Conservation (phyloP, 2,888 invertebrate species). For the Sarcophaga variegata region DNA sequence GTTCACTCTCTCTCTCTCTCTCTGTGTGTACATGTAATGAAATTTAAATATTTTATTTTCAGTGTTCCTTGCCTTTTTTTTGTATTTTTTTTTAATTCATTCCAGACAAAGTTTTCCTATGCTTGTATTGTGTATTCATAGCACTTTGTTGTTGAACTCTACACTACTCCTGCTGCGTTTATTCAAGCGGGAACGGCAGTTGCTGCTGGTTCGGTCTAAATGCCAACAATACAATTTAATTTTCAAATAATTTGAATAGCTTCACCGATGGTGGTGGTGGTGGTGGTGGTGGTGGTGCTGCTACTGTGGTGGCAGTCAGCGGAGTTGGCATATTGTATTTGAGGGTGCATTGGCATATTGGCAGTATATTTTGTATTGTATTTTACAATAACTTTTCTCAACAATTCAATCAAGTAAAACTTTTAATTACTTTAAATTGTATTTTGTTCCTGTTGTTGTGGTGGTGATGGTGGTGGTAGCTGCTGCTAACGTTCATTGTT, state of each 20-base stretch:
- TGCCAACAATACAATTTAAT: neutral
- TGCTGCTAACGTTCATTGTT: constrained; percentile 31
- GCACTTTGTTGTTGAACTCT: neutral
- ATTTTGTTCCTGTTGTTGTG: constrained; percentile 33
- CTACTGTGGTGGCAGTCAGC: no score
- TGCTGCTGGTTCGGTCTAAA: neutral
- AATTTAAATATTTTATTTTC: constrained; percentile 49
- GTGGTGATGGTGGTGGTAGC: neutral
- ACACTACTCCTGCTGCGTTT: neutral
- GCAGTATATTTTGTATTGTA: neutral
- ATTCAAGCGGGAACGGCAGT: neutral
- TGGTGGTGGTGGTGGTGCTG: no score
- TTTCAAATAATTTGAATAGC: neutral
- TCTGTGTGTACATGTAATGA: constrained; percentile 37
- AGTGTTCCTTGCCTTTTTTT: neutral
- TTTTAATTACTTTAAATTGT: constrained; percentile 64
- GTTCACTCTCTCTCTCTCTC: neutral
- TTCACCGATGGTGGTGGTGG: neutral
- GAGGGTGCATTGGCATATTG: neutral
- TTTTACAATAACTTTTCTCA: neutral
- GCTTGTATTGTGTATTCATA: neutral
- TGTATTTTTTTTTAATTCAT: neutral
- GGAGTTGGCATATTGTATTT: neutral
- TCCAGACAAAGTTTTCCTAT: neutral
- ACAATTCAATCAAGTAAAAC: neutral